A percentile compares a stretch with the other conserved stretches of the same genome.
These are phyloP conservation scores for Heptranchias perlo DNA, from an alignment of 2,113 vertebrate species.

Conservation along the genomic window DNA sequence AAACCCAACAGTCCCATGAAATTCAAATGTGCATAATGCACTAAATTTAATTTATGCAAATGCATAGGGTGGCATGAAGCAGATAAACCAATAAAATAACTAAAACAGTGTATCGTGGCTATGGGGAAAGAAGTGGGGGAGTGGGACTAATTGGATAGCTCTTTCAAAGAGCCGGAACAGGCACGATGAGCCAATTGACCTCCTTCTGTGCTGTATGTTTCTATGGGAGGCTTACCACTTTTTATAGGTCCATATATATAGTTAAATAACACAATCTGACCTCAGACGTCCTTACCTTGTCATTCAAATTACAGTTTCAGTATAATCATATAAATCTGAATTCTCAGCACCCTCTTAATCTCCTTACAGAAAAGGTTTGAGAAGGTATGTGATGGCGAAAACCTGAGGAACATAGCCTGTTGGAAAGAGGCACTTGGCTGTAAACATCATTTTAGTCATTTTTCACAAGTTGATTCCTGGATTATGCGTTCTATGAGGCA, in stretches of 20 bases:
- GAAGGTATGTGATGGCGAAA: background rate
- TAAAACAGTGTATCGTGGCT: background rate
- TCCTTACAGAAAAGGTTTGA: background rate
- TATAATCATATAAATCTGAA: background rate
- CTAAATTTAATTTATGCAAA: background rate
- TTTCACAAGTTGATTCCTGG: background rate
- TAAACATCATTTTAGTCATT: background rate
- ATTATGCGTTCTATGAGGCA: background rate
- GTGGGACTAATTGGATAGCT: no score
- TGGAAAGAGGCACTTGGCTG: background rate
- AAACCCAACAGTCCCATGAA: background rate
- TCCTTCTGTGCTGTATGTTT: background rate
- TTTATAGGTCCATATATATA: background rate
- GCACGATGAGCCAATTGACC: background rate
- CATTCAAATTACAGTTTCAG: background rate
- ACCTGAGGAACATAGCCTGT: background rate
- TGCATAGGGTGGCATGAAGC: background rate
- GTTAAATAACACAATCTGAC: background rate
- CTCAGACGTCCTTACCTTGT: background rate
- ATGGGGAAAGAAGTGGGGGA: background rate
- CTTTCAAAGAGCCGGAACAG: no score
- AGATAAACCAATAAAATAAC: background rate
- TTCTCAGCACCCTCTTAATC: background rate
- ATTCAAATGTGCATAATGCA: background rate
- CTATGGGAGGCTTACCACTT: background rate